A percentile compares a stretch with the other conserved stretches of the same genome.
These are phyloP conservation scores for Tinamus guttatus DNA, from an alignment of 2,113 vertebrate species.

Conservation along the genomic window DNA sequence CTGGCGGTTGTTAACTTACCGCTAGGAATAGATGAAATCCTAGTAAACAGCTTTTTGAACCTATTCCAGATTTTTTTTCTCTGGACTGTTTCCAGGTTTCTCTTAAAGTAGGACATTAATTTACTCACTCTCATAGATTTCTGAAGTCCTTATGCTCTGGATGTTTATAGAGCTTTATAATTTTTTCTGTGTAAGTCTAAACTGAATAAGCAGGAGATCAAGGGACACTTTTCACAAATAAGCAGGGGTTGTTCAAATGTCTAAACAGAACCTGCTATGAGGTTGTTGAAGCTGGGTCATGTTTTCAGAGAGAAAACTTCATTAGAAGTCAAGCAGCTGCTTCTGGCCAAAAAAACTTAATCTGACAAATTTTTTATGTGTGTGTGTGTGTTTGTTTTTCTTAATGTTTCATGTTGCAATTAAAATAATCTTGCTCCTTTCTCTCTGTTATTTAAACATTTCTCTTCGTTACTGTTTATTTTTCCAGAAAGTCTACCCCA, in stretches of 20 bases:
- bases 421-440: not conserved
- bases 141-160: not conserved
- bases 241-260: not conserved
- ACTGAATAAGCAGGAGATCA: not conserved
- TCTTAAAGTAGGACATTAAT: not conserved
- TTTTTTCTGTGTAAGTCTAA: not conserved
- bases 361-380: too few species aligned
- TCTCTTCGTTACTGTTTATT: not conserved
- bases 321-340: not conserved
- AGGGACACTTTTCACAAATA: not conserved
- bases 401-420: not conserved
- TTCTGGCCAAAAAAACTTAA: not conserved
- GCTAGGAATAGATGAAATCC: not conserved
- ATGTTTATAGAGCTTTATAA: not conserved
- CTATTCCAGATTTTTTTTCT: not conserved
- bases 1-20: accelerated
- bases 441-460: not conserved
- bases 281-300: not conserved
- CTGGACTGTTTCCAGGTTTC: not conserved
- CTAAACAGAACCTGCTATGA: not conserved
- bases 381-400: too few species aligned
- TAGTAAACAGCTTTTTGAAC: not conserved
- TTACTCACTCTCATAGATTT: not conserved
- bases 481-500: not conserved
- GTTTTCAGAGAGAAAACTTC: not conserved